These are phyloP conservation scores for Bathynomus jamesi DNA, from an alignment of 1,140 invertebrate species.

Conservation along the genomic window DNA sequence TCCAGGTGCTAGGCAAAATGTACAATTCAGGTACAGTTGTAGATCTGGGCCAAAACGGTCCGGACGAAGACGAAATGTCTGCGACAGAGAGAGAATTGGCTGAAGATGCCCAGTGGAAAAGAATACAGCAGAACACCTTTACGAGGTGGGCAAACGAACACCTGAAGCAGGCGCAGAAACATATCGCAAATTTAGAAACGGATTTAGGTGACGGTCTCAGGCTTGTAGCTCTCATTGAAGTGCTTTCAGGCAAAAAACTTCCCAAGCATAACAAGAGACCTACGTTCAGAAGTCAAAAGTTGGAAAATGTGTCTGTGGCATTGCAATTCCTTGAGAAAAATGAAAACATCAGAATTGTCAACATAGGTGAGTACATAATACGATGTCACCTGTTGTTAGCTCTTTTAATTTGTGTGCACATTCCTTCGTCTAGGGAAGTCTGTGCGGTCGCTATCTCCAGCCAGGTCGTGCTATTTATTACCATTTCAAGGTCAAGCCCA, in stretches of 20 bases:
- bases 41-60: background rate
- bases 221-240: conserved; percentile 75
- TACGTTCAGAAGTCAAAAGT: conserved; percentile 76
- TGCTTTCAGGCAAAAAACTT: conserved; percentile 70
- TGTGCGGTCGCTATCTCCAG: too few relatives aligned
- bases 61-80: conserved; percentile 65
- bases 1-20: background rate
- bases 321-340: conserved; percentile 79
- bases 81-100: conserved; percentile 73
- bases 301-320: conserved; percentile 86
- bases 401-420: too few relatives aligned
- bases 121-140: conserved; percentile 92
- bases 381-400: too few relatives aligned
- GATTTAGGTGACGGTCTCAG: conserved; percentile 80
- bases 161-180: conserved; percentile 69
- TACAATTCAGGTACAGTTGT: background rate
- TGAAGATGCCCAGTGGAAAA: conserved; percentile 86
- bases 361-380: conserved; percentile 63
- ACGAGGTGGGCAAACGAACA: conserved; percentile 92
- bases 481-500: too few relatives aligned
- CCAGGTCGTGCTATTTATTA: too few relatives aligned
- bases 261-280: conserved; percentile 81
- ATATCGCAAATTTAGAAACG: conserved; percentile 69
- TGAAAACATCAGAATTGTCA: conserved; percentile 84
- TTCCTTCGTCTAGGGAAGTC: too few relatives aligned